phyloP scores from a whole-genome alignment of 2,797 vertebrate species.

The Alosa sapidissima region DNA sequence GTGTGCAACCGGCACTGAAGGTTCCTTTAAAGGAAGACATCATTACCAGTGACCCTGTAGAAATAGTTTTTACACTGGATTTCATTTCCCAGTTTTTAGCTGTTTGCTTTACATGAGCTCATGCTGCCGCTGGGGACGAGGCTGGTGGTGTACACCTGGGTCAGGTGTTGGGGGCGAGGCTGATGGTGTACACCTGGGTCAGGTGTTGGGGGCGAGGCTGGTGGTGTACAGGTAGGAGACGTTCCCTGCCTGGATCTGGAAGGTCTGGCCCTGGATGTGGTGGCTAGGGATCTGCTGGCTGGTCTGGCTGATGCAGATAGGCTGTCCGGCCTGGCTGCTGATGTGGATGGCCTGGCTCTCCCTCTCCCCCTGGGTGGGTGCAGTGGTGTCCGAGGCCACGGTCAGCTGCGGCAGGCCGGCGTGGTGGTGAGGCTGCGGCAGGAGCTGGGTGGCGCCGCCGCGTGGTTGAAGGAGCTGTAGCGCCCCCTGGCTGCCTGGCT shows the following conservation, averaged over 20 bases:
- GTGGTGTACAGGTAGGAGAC: constrained; percentile 76
- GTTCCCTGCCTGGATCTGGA: constrained; percentile 76
- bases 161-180: constrained; percentile 64
- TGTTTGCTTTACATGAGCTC: background rate
- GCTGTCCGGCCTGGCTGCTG: constrained; percentile 69
- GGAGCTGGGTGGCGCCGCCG: constrained; percentile 65
- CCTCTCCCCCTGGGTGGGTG: constrained; percentile 39
- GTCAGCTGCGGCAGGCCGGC: constrained; percentile 58
- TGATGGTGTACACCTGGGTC: constrained; percentile 22
- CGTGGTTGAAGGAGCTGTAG: constrained; percentile 73
- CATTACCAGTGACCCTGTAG: background rate
- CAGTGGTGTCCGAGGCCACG: constrained; percentile 44
- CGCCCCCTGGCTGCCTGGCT: constrained; percentile 61
- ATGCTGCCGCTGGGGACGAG: constrained; percentile 39
- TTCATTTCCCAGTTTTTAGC: background rate
- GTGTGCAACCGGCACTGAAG: background rate
- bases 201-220: constrained; percentile 64
- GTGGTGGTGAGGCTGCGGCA: constrained; percentile 64
- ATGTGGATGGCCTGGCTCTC: constrained; percentile 70
- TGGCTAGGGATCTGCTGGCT: constrained; percentile 71
- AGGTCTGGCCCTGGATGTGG: constrained; percentile 76
- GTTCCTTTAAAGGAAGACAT: background rate
- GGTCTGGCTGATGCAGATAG: constrained; percentile 77
- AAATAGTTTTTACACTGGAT: background rate
- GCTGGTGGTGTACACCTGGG: constrained; percentile 26